These are phyloP conservation scores for Tenthredo notha DNA, from an alignment of 2,888 invertebrate genomes.

Conservation along the genomic window DNA sequence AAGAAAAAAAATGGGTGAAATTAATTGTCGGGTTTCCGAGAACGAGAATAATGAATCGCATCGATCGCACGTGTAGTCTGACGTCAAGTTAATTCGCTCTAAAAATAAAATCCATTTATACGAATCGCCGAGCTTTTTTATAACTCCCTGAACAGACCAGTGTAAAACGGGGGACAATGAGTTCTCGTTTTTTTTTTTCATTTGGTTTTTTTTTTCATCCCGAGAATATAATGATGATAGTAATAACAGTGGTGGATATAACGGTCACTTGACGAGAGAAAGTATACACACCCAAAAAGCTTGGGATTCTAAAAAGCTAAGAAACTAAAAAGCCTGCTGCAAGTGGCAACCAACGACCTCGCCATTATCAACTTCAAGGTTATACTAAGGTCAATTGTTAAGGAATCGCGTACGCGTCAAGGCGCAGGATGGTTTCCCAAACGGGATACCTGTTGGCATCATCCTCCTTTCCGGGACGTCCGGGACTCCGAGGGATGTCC, in stretches of 20 bases:
- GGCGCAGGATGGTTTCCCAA: slow-evolving; percentile 53
- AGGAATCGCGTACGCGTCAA: slow-evolving; percentile 32
- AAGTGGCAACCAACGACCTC: not conserved
- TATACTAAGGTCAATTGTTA: slow-evolving; percentile 11
- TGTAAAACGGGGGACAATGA: not conserved
- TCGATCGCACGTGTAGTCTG: slow-evolving; percentile 31
- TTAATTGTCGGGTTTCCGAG: slow-evolving; percentile 25
- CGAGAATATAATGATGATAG: not conserved
- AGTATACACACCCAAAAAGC: not conserved
- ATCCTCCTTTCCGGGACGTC: slow-evolving; percentile 51
- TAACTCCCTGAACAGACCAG: not conserved
- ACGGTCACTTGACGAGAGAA: not conserved
- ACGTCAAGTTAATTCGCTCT: slow-evolving; percentile 22
- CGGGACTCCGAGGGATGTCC: slow-evolving; percentile 44
- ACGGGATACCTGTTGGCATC: slow-evolving; percentile 66
- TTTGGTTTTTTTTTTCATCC: not conserved
- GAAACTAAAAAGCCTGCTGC: not conserved
- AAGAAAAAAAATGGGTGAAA: not conserved
- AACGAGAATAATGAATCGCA: slow-evolving; percentile 25
- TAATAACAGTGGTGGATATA: not conserved
- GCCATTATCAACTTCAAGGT: slow-evolving; percentile 12
- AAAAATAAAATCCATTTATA: slow-evolving; percentile 5
- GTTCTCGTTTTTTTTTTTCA: not conserved
- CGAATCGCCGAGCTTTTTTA: not conserved
- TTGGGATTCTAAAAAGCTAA: not conserved